These are phyloP conservation scores for Pristionchus arcanus DNA, from an alignment of 2,888 invertebrate species.

Conservation along the genomic window DNA sequence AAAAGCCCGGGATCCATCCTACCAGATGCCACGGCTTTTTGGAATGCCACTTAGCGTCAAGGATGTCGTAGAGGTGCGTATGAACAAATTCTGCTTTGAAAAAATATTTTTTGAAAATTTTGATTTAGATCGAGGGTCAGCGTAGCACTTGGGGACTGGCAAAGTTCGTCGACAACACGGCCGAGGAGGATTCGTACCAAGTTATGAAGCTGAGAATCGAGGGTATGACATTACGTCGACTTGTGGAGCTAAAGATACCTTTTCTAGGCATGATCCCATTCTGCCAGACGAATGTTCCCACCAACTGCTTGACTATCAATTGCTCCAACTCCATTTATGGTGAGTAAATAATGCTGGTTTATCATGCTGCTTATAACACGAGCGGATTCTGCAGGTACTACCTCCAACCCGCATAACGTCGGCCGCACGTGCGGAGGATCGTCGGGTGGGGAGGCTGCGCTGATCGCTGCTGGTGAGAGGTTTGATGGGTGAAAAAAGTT, in stretches of 20 bases:
- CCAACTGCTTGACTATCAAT: constrained; percentile 68
- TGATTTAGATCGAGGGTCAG: background rate
- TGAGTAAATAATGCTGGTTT: background rate
- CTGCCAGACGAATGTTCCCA: constrained; percentile 80
- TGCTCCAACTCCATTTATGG: constrained; percentile 78
- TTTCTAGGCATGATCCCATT: constrained; percentile 81
- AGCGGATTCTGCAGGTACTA: constrained; percentile 68
- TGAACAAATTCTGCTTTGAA: too few relatives aligned
- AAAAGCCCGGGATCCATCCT: background rate
- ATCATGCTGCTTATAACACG: too few relatives aligned
- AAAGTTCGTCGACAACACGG: background rate
- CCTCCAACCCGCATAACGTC: constrained; percentile 56
- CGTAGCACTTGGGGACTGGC: background rate
- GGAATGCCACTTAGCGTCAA: constrained; percentile 66
- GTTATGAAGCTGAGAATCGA: constrained; percentile 55
- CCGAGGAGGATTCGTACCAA: constrained; percentile 5
- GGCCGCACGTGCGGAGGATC: constrained; percentile 79
- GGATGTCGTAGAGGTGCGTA: constrained; percentile 54
- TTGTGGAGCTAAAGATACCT: background rate
- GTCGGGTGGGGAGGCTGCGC: constrained; percentile 80
- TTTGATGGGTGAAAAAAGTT: constrained; percentile 72
- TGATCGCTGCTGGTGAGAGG: constrained; percentile 80
- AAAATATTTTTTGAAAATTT: background rate
- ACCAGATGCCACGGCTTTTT: constrained; percentile 62
- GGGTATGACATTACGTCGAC: background rate